Conservation (phyloP, 2,113 vertebrate species). For the Carollia perspicillata region DNA sequence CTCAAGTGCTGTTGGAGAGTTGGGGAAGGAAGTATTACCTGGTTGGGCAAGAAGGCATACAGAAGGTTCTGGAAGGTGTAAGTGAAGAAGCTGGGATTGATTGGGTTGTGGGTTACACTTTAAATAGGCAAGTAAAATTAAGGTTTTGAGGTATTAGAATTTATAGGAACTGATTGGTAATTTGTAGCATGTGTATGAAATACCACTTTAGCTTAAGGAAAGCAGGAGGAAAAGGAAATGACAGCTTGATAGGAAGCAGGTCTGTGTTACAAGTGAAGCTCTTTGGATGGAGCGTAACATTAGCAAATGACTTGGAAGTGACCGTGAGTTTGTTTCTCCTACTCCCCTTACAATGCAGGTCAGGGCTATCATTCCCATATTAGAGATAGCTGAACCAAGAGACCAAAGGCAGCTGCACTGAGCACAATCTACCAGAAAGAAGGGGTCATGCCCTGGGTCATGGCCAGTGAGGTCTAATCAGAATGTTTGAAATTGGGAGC, state of each 20-base stretch:
- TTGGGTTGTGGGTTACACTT: neutral
- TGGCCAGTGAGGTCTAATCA: neutral
- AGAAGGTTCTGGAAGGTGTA: conserved; percentile 34
- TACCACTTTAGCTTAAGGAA: conserved; percentile 16
- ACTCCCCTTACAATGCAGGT: conserved; percentile 47
- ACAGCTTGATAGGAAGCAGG: conserved; percentile 40
- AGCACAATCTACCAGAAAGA: neutral
- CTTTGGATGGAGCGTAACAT: conserved; percentile 23
- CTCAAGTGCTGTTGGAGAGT: neutral
- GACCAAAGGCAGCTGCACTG: neutral
- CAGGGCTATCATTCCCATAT: conserved; percentile 19
- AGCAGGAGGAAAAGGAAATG: conserved; percentile 26
- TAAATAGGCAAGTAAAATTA: conserved; percentile 43
- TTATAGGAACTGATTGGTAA: neutral
- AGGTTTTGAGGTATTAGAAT: conserved; percentile 37
- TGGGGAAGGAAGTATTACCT: neutral
- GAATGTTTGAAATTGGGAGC: neutral
- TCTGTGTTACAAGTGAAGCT: conserved; percentile 25
- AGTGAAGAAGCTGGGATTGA: neutral
- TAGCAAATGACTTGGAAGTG: conserved; percentile 37
- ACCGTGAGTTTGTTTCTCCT: conserved; percentile 28
- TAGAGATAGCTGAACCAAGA: neutral
- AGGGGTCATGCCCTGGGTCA: neutral
- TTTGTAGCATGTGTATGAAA: conserved; percentile 31
- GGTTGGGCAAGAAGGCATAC: neutral